Evolutionary conservation across 30 jellyfish, hydroid and myxozoan genomes (phyloP).

Genomic region (Aurelia aurita): DNA sequence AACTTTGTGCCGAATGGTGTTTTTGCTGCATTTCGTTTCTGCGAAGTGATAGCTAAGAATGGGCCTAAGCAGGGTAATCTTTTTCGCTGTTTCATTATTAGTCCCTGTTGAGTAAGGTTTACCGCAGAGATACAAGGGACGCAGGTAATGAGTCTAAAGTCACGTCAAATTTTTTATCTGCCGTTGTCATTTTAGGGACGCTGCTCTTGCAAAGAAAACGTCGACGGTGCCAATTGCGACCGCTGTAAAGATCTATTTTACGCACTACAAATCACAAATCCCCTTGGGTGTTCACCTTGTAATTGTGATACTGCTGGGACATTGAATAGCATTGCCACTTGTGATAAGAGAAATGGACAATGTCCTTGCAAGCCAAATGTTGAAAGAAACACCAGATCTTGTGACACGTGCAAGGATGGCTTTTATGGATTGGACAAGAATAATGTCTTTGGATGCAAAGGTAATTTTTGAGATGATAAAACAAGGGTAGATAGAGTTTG

Average conservation of each 20-base stretch:
- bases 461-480: constrained; percentile 11
- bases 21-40: too few relatives aligned
- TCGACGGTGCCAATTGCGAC: constrained; percentile 71
- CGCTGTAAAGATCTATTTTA: constrained; percentile 69
- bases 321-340: constrained; percentile 66
- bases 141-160: too few relatives aligned
- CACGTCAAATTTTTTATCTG: too few relatives aligned
- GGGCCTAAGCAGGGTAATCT: too few relatives aligned
- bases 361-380: constrained; percentile 80
- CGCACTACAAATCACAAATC: constrained; percentile 60
- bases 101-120: too few relatives aligned
- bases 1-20: too few relatives aligned
- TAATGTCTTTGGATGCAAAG: constrained; percentile 77
- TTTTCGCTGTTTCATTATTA: too few relatives aligned
- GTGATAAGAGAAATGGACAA: constrained; percentile 67
- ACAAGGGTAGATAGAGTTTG: background rate
- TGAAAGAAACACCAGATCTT: constrained; percentile 34
- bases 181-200: constrained; percentile 34
- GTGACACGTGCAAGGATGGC: constrained; percentile 88
- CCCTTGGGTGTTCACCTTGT: constrained; percentile 79
- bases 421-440: constrained; percentile 43
- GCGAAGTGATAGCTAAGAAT: too few relatives aligned
- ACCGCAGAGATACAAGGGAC: too few relatives aligned
- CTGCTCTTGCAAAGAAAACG: constrained; percentile 81
- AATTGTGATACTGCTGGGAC: constrained; percentile 80